Conservation (phyloP, 1,140 invertebrate species). For the Armadillidium nasatum region DNA sequence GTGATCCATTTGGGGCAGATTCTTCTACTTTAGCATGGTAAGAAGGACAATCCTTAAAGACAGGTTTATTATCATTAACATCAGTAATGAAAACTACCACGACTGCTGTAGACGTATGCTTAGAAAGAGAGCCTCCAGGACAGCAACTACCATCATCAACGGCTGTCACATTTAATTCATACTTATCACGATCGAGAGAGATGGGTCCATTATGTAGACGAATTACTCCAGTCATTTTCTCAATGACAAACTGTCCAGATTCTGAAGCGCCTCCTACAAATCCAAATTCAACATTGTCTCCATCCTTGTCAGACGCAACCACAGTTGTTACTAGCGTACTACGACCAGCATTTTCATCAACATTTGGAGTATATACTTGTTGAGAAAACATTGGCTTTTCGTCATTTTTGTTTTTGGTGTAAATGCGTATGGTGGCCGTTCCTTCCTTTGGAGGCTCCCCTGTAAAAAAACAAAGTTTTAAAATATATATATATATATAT, state of each 20-base stretch:
- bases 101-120: constrained; percentile 88
- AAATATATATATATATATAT: too few relatives aligned
- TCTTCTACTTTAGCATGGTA: constrained; percentile 90
- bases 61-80: constrained; percentile 91
- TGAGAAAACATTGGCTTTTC: constrained; percentile 94
- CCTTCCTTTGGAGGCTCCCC: constrained; percentile 85
- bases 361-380: constrained; percentile 89
- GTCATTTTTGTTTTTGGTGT: constrained; percentile 94
- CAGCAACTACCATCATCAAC: constrained; percentile 91
- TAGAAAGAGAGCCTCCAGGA: constrained; percentile 72
- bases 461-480: too few relatives aligned
- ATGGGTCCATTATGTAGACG: constrained; percentile 78
- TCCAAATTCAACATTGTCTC: constrained; percentile 87
- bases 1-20: constrained; percentile 83
- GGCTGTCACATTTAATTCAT: constrained; percentile 89
- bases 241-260: constrained; percentile 89
- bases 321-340: constrained; percentile 91
- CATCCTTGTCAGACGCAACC: constrained; percentile 90
- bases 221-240: constrained; percentile 91
- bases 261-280: constrained; percentile 84
- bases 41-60: constrained; percentile 85
- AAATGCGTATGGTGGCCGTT: constrained; percentile 84
- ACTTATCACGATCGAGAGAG: constrained; percentile 76
- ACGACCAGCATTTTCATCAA: constrained; percentile 89
- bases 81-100: constrained; percentile 95